A percentile compares a stretch with the other conserved stretches of the same genome.
Conservation (phyloP, 2,113 vertebrate genomes). For the Petromus typicus region DNA sequence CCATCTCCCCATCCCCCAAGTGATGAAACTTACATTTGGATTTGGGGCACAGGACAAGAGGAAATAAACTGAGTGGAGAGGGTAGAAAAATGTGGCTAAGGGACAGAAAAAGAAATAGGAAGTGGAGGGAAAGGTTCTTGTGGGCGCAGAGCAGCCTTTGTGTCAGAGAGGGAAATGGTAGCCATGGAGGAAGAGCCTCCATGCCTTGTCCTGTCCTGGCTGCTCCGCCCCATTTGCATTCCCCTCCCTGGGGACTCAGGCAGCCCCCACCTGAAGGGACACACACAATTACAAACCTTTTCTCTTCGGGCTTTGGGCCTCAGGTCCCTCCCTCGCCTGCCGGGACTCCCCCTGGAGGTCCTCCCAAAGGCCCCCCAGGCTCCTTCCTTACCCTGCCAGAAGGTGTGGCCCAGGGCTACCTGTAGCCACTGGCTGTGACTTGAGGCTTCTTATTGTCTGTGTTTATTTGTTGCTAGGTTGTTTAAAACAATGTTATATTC, state of each 20-base stretch:
- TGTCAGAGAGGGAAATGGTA: neutral
- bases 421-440: neutral
- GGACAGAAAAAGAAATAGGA: constrained; percentile 59
- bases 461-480: constrained; percentile 7
- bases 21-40: neutral
- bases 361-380: neutral
- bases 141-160: neutral
- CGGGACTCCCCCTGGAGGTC: neutral
- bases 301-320: neutral
- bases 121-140: neutral
- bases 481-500: neutral
- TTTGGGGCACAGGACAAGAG: neutral
- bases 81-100: constrained; percentile 20
- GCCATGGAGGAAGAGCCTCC: neutral
- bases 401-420: neutral
- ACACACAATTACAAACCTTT: neutral
- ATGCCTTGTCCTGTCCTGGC: accelerated
- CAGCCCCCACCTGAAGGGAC: neutral
- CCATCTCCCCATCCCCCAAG: too few species aligned
- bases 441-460: neutral
- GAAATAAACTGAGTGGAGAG: constrained; percentile 5
- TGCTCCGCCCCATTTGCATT: neutral
- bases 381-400: neutral
- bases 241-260: too few species aligned
- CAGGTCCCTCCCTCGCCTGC: neutral